Evolutionary conservation across 2,888 invertebrate genomes (phyloP), one percentile per base, ranked within the genome.

Genomic region (Dastarcus helophoroides): DNA sequence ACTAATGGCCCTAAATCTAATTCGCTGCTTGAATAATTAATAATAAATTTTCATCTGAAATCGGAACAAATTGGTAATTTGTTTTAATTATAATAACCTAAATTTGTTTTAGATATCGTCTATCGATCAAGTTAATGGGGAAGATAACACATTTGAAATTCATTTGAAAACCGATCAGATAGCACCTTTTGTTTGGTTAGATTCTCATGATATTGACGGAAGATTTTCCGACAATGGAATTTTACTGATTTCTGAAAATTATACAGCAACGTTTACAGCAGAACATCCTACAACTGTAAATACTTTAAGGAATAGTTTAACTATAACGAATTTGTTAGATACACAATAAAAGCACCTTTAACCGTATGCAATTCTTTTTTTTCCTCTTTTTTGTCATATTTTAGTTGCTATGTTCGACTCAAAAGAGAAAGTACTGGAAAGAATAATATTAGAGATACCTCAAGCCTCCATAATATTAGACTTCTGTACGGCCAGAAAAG

Each of bases 201-300:
- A 79, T 39, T 54, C 69, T 1, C 57, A 54, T 2, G 51, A 56
- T 3, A 51, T 64, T 22, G 53, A 49, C 7, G 86, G 86, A 2
- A 62, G 59, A 34, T 86, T 86, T 55, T 74, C 76, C 1, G 76
- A 82, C 42, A 86, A 89, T 57, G 88, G 86, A 1, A 76, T 86
- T 37, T 23, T 56, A 11, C 52, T 47, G 46, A 38, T 55, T 13
- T 42, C 37, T 14, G 22, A 38, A 12, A 37, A 17, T 2, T 54
- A 47, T 39, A 46, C 26, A 7, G 39, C 58, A 3, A 38, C 40
- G 11, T 57, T 60, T 36, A 33, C 36, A 10, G 39, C 51, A 22
- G 37, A 47, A n/a, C 35, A 39, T 25, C 23, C 36, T 6, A 41
- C 40, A 12, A 41, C 43, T 8, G 33, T 33, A 10, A 42, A 40